phyloP scores from a whole-genome alignment of 2,888 invertebrate species.

The Ennomos erosarius region DNA sequence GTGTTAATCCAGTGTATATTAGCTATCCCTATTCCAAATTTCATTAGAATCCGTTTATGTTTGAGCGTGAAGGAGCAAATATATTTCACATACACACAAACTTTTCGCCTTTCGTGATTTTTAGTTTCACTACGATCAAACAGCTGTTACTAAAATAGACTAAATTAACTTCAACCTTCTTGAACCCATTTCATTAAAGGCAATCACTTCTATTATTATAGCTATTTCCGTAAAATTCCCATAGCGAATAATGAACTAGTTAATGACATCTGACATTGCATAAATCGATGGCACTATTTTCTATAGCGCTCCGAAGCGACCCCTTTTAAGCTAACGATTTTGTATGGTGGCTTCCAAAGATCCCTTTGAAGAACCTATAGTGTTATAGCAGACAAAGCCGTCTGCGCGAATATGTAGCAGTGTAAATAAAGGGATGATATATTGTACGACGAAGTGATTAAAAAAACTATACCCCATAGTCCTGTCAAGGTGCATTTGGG shows the following conservation, averaged over 20 bases:
- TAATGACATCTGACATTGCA: constrained; percentile 55
- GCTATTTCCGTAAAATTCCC: constrained; percentile 45
- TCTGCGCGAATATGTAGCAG: constrained; percentile 79
- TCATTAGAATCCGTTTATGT: too few species aligned
- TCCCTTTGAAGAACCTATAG: constrained; percentile 59
- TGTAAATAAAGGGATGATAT: constrained; percentile 83
- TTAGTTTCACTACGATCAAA: too few species aligned
- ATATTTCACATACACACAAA: too few species aligned
- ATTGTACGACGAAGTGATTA: constrained; percentile 80
- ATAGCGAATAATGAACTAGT: constrained; percentile 48
- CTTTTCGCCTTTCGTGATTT: too few species aligned
- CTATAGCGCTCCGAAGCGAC: constrained; percentile 52
- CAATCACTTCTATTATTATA: too few species aligned
- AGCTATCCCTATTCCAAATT: too few species aligned
- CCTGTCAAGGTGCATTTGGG: constrained; percentile 80
- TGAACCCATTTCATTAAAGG: too few species aligned
- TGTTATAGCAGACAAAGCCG: constrained; percentile 67
- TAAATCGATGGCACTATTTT: constrained; percentile 52
- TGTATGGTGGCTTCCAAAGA: constrained; percentile 17
- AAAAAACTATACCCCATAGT: constrained; percentile 81
- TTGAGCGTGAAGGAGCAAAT: too few species aligned
- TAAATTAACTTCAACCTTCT: too few species aligned
- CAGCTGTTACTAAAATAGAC: too few species aligned
- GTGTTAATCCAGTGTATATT: too few species aligned
- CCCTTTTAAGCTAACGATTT: constrained; percentile 24